These are phyloP conservation scores for Pyralis farinalis DNA, from an alignment of 2,888 invertebrate genomes.

Conservation along the genomic window DNA sequence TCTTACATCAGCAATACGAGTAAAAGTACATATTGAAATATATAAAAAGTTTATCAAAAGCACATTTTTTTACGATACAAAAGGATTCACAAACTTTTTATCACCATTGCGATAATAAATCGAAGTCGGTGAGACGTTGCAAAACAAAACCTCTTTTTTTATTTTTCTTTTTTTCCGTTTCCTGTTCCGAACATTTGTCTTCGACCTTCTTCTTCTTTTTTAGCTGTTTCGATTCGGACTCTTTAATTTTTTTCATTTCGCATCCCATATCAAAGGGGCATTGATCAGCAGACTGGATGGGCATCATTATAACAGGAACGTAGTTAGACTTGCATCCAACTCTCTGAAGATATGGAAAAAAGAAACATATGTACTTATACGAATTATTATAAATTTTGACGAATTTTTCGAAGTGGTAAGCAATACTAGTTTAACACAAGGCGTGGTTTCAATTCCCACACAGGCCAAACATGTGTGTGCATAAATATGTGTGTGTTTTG, in stretches of 20 bases:
- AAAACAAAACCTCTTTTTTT: slow-evolving; percentile 57
- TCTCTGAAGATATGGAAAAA: slow-evolving; percentile 27
- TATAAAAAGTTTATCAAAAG: no score
- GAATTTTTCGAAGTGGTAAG: no score
- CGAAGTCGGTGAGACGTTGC: slow-evolving; percentile 63
- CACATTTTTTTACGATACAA: background rate
- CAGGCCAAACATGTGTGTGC: no score
- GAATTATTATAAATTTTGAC: no score
- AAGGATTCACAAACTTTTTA: background rate
- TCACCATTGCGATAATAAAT: slow-evolving; percentile 66
- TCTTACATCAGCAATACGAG: no score
- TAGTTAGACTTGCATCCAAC: slow-evolving; percentile 42
- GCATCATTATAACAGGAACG: slow-evolving; percentile 70
- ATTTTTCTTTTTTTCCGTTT: slow-evolving; percentile 41
- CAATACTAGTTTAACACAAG: no score
- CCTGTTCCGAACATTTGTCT: slow-evolving; percentile 31
- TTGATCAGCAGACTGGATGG: slow-evolving; percentile 54
- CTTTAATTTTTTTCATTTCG: slow-evolving; percentile 50
- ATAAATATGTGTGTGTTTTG: no score
- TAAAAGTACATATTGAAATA: no score
- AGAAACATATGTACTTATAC: no score
- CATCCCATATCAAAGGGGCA: slow-evolving; percentile 67
- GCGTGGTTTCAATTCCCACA: no score
- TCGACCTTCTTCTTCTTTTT: slow-evolving; percentile 29
- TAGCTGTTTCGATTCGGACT: slow-evolving; percentile 31